phyloP scores from a whole-genome alignment of 2,888 invertebrate genomes.

The Hypercompe scribonia region DNA sequence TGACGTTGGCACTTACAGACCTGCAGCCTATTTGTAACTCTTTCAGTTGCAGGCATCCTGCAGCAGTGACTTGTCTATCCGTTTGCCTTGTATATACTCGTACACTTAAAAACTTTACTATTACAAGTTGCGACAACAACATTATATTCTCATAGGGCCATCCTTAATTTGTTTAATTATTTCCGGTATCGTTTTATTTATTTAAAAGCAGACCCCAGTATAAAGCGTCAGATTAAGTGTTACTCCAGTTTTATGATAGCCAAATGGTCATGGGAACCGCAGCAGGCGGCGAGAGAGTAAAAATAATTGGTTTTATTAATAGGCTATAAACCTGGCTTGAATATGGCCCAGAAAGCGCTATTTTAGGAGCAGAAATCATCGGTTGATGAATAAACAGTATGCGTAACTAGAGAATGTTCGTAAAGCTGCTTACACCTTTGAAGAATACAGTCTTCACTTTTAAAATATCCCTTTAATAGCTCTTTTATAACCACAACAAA shows the following conservation, averaged over 20 bases:
- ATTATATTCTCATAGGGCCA: background rate
- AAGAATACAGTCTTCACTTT: background rate
- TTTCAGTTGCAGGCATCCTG: too few species aligned
- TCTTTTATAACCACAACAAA: too few species aligned
- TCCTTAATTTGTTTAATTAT: constrained; percentile 34
- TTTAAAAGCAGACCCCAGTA: constrained; percentile 24
- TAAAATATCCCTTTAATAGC: background rate
- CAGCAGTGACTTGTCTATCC: too few species aligned
- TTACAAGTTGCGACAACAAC: too few species aligned
- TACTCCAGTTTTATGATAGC: constrained; percentile 34
- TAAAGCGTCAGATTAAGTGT: constrained; percentile 29
- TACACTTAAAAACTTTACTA: too few species aligned
- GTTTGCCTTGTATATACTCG: too few species aligned
- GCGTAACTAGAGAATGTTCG: background rate
- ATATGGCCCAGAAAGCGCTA: background rate
- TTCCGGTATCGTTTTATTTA: constrained; percentile 45
- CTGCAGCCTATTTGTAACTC: too few species aligned
- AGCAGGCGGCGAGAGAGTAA: constrained; percentile 20
- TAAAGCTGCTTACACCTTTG: background rate
- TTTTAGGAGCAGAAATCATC: background rate
- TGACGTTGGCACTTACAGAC: too few species aligned
- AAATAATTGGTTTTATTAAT: constrained; percentile 20
- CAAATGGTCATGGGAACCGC: constrained; percentile 14
- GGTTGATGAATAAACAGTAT: background rate
- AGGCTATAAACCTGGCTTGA: constrained; percentile 1